These are phyloP conservation scores for Capra hircus DNA, from an alignment of 2,113 vertebrate genomes.

Conservation along the genomic window DNA sequence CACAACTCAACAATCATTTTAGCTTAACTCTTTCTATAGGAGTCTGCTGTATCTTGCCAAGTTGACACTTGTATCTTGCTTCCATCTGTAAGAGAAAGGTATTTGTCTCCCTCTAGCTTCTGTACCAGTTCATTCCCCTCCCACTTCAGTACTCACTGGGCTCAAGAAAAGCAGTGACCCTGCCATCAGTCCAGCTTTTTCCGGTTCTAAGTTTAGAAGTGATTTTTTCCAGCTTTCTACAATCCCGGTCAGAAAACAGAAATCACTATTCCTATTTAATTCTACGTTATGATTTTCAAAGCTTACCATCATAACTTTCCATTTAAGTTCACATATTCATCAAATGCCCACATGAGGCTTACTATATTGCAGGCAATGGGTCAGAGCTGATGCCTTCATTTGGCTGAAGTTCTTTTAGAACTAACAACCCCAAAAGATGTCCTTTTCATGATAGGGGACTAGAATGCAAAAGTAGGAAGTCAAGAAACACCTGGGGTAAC, in stretches of 20 bases:
- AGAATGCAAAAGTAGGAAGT: too few species aligned
- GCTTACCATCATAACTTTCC: background rate
- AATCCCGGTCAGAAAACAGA: background rate
- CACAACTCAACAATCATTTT: background rate
- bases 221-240: background rate
- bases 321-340: background rate
- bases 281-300: background rate
- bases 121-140: background rate
- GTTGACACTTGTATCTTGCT: background rate
- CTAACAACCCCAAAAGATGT: too few species aligned
- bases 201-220: background rate
- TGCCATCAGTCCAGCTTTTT: background rate
- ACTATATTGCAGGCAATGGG: background rate
- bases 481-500: too few species aligned
- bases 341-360: background rate
- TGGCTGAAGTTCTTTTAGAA: background rate
- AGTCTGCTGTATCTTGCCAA: background rate
- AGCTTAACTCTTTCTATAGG: background rate
- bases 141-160: background rate
- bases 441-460: too few species aligned
- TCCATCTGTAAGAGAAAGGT: background rate
- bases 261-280: background rate
- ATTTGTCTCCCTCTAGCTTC: background rate
- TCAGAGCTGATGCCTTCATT: background rate
- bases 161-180: background rate